Evolutionary conservation across 2,113 vertebrate genomes (phyloP).

Genomic region (Cyprinodon variegatus): DNA sequence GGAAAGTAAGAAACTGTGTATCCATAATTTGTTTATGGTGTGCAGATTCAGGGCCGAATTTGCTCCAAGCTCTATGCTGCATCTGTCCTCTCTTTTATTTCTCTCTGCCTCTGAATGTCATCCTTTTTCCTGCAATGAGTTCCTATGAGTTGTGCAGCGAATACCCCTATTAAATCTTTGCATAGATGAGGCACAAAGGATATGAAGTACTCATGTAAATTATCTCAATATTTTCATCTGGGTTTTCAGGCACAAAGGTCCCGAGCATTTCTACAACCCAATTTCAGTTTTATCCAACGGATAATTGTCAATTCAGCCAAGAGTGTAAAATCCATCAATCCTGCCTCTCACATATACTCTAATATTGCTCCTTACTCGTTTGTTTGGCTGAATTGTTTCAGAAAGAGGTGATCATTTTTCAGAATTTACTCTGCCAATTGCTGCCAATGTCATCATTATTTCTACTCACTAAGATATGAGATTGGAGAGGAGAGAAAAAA

Average conservation of each 20-base stretch:
- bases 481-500: not conserved
- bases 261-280: slow-evolving; percentile 53
- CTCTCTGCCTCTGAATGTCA: slow-evolving; percentile 4
- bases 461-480: slow-evolving; percentile 43
- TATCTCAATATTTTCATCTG: slow-evolving; percentile 69
- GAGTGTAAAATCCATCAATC: slow-evolving; percentile 66
- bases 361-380: slow-evolving; percentile 36
- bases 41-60: slow-evolving; percentile 57
- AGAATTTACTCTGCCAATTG: slow-evolving; percentile 41
- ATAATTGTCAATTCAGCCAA: slow-evolving; percentile 69
- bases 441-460: slow-evolving; percentile 29
- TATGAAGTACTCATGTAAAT: slow-evolving; percentile 64
- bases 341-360: slow-evolving; percentile 30
- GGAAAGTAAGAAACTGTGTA: slow-evolving; percentile 34
- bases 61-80: slow-evolving; percentile 52
- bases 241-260: slow-evolving; percentile 52
- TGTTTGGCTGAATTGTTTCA: slow-evolving; percentile 57
- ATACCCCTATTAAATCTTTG: slow-evolving; percentile 61
- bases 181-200: slow-evolving; percentile 57
- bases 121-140: slow-evolving; percentile 24
- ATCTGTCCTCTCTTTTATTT: slow-evolving; percentile 42
- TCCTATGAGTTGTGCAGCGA: slow-evolving; percentile 49
- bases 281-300: slow-evolving; percentile 66
- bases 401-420: slow-evolving; percentile 41
- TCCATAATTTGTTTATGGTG: slow-evolving; percentile 62